Evolutionary conservation across 2,113 vertebrate species (phyloP), one percentile per base, ranked within the genome.

Genomic region (Nesospiza acunhae): DNA sequence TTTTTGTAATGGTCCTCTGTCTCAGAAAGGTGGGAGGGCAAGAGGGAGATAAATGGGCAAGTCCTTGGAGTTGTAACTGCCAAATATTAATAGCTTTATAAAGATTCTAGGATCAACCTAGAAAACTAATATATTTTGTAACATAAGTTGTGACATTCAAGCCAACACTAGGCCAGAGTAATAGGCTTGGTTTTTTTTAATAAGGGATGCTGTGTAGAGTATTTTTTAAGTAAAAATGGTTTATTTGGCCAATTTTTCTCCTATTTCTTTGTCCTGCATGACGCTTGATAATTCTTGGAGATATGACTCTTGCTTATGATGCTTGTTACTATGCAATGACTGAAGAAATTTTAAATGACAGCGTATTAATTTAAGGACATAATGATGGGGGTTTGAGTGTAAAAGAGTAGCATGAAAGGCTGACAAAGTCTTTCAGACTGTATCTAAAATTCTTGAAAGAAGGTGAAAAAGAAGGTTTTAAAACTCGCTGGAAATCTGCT

Each of bases 11-110:
- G 42, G 10, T 47, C 27, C 52, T 74, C 69, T 60, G 50, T 87
- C 70, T 96, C 76, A 87, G 84, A 95, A 96, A 96, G 52, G 62
- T 84, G 3, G 7, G 96, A 50, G 8, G 78, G 81, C 78, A 94
- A 96, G 87, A 84, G n/a, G 76, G 31, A 83, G 46, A 28, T 92
- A 58, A 93, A 68, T 84, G 72, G 89, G 31, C 76, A 82, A 81
- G 28, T 94, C 47, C 84, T 91, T 74, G 39, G 22, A 23, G 55
- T 91, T 91, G 24, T 93, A 94, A 84, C 87, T 95, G 70, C 23
- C 87, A 78, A 77, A 74, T 90, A 67, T 33, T 47, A 74, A 83
- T 42, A 86, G 59, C 55, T 95, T 92, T 82, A 23, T 87, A 78
- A 77, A 56, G 15, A 89, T 52, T n/a, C 23, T 41, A 27, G 13